Evolutionary conservation across 2,888 invertebrate species (phyloP), one percentile per base, ranked within the genome.

Genomic region (Cybosia mesomella): DNA sequence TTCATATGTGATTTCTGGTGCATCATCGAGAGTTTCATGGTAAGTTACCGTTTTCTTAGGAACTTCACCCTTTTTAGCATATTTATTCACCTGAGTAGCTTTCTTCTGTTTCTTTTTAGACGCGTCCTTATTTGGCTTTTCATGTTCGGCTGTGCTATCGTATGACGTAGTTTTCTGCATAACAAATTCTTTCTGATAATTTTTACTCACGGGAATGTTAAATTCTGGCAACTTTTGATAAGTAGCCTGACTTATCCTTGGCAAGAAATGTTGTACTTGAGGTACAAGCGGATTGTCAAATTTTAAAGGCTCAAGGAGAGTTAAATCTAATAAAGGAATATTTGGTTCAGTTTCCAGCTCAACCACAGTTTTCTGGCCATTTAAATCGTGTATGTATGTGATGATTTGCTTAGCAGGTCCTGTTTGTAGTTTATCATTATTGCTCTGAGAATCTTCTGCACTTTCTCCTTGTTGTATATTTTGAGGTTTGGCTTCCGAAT

Each of bases 261-360:
- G 95, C 61, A 95, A 85, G 76, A 88, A 95, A 76, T 95, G 94
- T 83, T 95, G 95, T 54, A 94, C 89, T 89, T 95, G 95, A 13
- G 95, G 92, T 21, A 95, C 95, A 36, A 95, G 79, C 7, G 95
- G 94, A 76, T 94, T 95, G 4, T 85, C 90, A 75, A 95, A 95
- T 10, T 90, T 91, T 70, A 95, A 81, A 7, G 95, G 95, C 74
- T 95, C 92, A 53, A 94, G 84, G 60, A 94, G 90, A 71, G 87
- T 92, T 36, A 95, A 83, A 67, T 95, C 92, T 61, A 95, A 73
- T 2, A 94, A 81, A 55, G 92, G 93, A 8, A 94, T 61, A 8
- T 89, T 84, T 4, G 92, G 93, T 68, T 92, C 88, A 2, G 91
- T 92, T 63, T 90, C 85, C 61, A 94, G 78, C 70, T 91, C 88